These are phyloP conservation scores for Paraescarpia echinospica DNA, from an alignment of 1,140 invertebrate species.

Conservation along the genomic window DNA sequence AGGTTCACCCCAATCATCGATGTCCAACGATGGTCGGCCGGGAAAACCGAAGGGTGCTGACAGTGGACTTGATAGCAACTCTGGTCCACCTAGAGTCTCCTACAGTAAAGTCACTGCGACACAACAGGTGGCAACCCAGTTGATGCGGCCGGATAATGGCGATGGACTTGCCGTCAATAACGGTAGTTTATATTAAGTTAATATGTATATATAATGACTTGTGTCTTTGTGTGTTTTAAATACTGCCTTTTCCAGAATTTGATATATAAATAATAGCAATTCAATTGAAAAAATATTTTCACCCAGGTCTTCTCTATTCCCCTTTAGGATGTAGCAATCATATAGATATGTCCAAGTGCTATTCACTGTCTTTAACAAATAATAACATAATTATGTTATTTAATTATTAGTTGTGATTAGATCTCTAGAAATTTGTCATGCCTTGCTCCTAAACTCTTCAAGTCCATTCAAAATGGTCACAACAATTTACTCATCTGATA, in stretches of 20 bases:
- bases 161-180: not conserved
- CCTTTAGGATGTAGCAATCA: no score
- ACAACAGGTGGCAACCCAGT: not conserved
- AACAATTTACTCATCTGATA: not conserved
- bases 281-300: no score
- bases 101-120: not conserved
- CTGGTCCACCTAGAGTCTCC: not conserved
- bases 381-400: no score
- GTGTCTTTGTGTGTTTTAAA: no score
- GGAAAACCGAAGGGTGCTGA: conserved; percentile 11
- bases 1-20: not conserved
- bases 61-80: not conserved
- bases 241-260: no score
- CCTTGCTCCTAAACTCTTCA: not conserved
- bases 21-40: not conserved
- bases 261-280: no score
- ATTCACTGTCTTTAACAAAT: no score
- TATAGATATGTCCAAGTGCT: no score
- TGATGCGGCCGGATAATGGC: not conserved
- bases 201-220: not conserved
- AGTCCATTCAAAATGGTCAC: not conserved
- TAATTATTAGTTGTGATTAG: no score
- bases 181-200: no score
- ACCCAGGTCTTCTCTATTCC: no score
- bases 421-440: no score